Conservation (phyloP, 2,888 invertebrate genomes). For the Aproaerema taeniolella region DNA sequence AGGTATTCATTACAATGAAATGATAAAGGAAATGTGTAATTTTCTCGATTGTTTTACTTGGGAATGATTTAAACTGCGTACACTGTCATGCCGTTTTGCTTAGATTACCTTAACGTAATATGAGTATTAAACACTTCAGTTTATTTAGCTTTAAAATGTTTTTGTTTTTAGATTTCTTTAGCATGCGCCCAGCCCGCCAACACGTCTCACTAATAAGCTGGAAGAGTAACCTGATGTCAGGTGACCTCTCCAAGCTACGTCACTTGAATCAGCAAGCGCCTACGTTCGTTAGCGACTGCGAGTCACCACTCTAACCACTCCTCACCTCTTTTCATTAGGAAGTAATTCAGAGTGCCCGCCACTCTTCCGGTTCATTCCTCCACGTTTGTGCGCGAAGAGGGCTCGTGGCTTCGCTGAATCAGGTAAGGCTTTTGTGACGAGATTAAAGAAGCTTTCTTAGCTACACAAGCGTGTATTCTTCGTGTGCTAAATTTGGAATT, state of each 20-base stretch:
- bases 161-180: too few species aligned
- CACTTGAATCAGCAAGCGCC: constrained; percentile 61
- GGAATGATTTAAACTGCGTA: too few species aligned
- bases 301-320: constrained; percentile 48
- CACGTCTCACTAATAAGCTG: constrained; percentile 37
- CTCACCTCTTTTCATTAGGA: constrained; percentile 75
- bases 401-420: constrained; percentile 66
- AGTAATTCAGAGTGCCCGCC: constrained; percentile 73
- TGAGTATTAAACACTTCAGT: too few species aligned
- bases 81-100: too few species aligned
- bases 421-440: constrained; percentile 75
- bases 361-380: constrained; percentile 74
- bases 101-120: too few species aligned
- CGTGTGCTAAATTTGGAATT: constrained; percentile 62
- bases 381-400: constrained; percentile 63
- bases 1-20: too few species aligned
- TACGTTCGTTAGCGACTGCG: constrained; percentile 72
- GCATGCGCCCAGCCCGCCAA: neutral
- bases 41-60: too few species aligned
- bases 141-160: too few species aligned
- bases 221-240: constrained; percentile 2
- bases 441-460: constrained; percentile 73
- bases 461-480: constrained; percentile 40
- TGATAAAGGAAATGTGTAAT: too few species aligned
- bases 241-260: constrained; percentile 44